phyloP scores from a whole-genome alignment of 2,888 invertebrate species.

The Drosophila lacicola region DNA sequence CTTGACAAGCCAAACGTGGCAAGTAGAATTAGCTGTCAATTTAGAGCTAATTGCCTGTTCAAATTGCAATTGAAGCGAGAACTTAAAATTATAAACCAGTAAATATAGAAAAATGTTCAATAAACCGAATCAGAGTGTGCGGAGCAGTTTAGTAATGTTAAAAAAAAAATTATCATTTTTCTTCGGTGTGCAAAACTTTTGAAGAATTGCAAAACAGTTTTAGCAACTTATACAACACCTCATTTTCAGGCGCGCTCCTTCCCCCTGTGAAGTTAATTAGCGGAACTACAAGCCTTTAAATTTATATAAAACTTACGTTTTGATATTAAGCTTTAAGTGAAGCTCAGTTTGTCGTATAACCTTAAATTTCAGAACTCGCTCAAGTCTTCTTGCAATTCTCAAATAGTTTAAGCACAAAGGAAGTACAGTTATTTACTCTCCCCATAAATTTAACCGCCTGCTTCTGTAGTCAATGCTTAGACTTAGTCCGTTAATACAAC shows the following conservation, averaged over 20 bases:
- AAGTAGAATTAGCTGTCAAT: not conserved
- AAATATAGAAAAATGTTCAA: too few species aligned
- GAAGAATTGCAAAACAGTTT: not conserved
- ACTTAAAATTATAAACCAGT: not conserved
- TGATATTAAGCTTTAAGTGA: too few species aligned
- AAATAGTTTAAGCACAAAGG: not conserved
- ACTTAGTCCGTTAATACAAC: not conserved
- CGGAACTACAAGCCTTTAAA: not conserved
- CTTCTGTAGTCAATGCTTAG: too few species aligned
- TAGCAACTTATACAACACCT: not conserved
- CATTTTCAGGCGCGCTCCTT: not conserved
- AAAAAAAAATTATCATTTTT: too few species aligned
- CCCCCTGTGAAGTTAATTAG: not conserved
- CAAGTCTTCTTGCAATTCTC: not conserved
- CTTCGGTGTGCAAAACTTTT: too few species aligned
- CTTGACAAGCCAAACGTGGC: not conserved
- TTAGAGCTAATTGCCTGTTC: not conserved
- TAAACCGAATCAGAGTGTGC: not conserved
- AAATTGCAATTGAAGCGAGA: not conserved
- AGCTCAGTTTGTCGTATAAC: not conserved
- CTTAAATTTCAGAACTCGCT: not conserved
- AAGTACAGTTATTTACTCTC: too few species aligned
- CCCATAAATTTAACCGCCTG: not conserved
- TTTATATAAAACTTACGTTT: not conserved
- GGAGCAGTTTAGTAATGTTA: too few species aligned